Conservation (phyloP, 2,888 invertebrate species). For the Philopedon plagiatum region DNA sequence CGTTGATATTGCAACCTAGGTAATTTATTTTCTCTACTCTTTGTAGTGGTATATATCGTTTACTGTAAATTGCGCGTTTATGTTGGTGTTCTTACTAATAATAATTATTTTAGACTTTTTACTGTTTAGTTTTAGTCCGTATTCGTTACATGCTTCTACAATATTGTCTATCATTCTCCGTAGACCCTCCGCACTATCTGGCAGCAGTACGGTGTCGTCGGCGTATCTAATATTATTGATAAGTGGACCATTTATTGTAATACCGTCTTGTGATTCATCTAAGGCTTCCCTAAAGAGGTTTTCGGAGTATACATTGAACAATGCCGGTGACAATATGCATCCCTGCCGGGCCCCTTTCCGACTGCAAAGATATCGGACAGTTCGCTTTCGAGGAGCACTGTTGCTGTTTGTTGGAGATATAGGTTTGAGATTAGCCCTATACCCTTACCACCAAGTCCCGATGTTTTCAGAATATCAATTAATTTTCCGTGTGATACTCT, state of each 20-base stretch:
- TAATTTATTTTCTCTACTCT: neutral
- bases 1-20: neutral
- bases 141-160: constrained; percentile 9
- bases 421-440: constrained; percentile 5
- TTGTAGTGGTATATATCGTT: constrained; percentile 6
- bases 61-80: neutral
- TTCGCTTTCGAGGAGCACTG: constrained; percentile 14
- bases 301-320: constrained; percentile 18
- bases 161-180: constrained; percentile 27
- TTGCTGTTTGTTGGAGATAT: neutral
- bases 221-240: constrained; percentile 35
- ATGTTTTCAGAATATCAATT: no score
- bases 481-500: no score
- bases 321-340: constrained; percentile 16
- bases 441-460: constrained; percentile 16
- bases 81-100: neutral
- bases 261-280: constrained; percentile 22
- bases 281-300: neutral
- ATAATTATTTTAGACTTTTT: constrained; percentile 44
- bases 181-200: constrained; percentile 33
- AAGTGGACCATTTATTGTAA: constrained; percentile 22
- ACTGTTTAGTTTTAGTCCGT: constrained; percentile 33
- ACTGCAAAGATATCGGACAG: constrained; percentile 3
- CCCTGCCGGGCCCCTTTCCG: neutral
- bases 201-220: constrained; percentile 35